Conservation (phyloP, 1,140 invertebrate species). For the Triops cancriformis region DNA sequence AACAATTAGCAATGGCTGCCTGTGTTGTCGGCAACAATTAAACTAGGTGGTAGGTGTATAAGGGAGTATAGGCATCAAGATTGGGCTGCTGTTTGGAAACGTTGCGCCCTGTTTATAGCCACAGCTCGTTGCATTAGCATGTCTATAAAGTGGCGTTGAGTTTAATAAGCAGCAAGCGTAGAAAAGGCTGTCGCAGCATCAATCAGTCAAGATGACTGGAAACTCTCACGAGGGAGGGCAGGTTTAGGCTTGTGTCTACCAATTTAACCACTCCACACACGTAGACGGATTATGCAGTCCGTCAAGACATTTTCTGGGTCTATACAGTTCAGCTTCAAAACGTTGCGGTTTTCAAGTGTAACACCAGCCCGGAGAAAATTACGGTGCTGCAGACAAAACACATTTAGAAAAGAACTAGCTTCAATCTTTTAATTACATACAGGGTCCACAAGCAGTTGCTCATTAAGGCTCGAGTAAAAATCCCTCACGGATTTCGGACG, state of each 20-base stretch:
- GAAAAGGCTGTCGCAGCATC: conserved; percentile 1
- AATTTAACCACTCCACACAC: too few species aligned
- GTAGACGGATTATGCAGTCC: too few species aligned
- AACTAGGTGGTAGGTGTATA: not conserved
- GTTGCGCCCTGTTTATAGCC: too few species aligned
- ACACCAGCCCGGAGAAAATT: conserved; percentile 3
- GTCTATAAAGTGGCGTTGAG: not conserved
- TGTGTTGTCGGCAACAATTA: not conserved
- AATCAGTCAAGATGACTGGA: not conserved
- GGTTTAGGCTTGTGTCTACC: too few species aligned
- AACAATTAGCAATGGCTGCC: not conserved
- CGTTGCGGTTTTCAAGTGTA: conserved; percentile 10
- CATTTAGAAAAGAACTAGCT: conserved; percentile 4
- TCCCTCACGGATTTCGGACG: not conserved
- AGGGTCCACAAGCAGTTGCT: not conserved
- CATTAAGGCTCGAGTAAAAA: not conserved
- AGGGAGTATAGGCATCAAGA: not conserved
- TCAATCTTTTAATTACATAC: not conserved
- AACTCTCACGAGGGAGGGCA: too few species aligned
- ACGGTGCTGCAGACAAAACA: not conserved
- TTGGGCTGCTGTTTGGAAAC: not conserved
- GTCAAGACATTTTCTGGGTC: too few species aligned
- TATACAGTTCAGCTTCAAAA: not conserved
- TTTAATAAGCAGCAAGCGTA: not conserved
- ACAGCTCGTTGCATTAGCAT: not conserved